These are phyloP conservation scores for Bathynomus jamesi DNA, from an alignment of 1,140 invertebrate genomes.

Conservation along the genomic window DNA sequence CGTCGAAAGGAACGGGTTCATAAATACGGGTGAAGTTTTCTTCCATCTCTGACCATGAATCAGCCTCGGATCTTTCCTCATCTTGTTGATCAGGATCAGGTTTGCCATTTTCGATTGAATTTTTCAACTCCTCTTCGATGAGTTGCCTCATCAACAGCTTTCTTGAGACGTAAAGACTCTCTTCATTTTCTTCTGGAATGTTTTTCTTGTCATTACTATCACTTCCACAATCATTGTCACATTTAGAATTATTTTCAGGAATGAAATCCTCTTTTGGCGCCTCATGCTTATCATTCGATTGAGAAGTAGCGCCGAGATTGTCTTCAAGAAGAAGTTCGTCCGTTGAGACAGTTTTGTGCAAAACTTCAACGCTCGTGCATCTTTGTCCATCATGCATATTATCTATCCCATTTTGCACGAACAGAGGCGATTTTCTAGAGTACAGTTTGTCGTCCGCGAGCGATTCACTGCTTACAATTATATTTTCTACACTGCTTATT, in stretches of 20 bases:
- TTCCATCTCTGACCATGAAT: conserved; percentile 40
- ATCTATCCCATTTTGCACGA: too few relatives aligned
- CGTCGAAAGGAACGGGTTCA: conserved; percentile 38
- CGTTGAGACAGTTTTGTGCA: too few relatives aligned
- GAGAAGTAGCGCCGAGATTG: too few relatives aligned
- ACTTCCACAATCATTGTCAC: neutral
- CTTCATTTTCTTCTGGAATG: conserved; percentile 10
- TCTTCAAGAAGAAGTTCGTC: too few relatives aligned
- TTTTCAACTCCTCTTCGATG: conserved; percentile 14
- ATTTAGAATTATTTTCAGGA: neutral
- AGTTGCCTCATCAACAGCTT: conserved; percentile 38
- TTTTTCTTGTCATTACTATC: neutral
- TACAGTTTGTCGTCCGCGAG: too few relatives aligned
- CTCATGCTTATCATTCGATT: too few relatives aligned
- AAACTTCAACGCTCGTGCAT: too few relatives aligned
- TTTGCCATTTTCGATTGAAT: neutral
- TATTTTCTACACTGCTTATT: too few relatives aligned
- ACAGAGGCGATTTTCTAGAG: too few relatives aligned
- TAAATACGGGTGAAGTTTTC: conserved; percentile 40
- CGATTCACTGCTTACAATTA: too few relatives aligned
- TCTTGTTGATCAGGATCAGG: neutral
- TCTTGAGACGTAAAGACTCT: conserved; percentile 38
- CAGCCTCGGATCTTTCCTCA: conserved; percentile 28
- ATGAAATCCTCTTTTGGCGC: neutral
- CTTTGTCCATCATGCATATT: too few relatives aligned